A percentile compares a stretch with the other conserved stretches of the same genome.
Conservation (phyloP, 2,888 invertebrate species). For the Rutpela maculata region DNA sequence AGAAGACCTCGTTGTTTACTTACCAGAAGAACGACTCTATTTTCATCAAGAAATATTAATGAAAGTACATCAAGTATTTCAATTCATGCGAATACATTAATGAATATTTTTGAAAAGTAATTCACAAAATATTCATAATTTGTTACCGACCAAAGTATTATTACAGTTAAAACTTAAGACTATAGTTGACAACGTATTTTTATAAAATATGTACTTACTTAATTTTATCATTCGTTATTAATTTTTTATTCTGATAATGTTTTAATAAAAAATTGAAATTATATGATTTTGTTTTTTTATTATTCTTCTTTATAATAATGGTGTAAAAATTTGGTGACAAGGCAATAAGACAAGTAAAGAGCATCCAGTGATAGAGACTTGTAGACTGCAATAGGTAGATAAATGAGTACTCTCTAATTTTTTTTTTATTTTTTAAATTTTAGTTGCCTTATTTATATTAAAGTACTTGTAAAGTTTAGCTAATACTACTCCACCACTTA, state of each 20-base stretch:
- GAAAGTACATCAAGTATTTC: slow-evolving; percentile 25
- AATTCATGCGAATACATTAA: not conserved
- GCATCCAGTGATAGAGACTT: too few species aligned
- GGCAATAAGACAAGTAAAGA: too few species aligned
- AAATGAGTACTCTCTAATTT: too few species aligned
- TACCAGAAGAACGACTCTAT: slow-evolving; percentile 28
- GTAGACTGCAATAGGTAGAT: too few species aligned
- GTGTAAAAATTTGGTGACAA: too few species aligned
- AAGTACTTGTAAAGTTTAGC: too few species aligned
- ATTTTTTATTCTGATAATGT: not conserved
- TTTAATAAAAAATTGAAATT: slow-evolving; percentile 20
- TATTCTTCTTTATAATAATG: not conserved
- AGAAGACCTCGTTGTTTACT: slow-evolving; percentile 44
- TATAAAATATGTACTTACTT: not conserved
- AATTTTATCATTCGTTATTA: slow-evolving; percentile 2
- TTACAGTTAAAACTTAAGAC: not conserved
- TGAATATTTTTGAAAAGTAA: not conserved
- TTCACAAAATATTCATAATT: not conserved
- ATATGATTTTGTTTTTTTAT: not conserved
- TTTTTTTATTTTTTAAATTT: too few species aligned
- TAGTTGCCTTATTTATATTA: too few species aligned
- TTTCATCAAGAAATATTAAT: slow-evolving; percentile 15
- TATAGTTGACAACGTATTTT: slow-evolving; percentile 1
- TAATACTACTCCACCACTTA: too few species aligned
- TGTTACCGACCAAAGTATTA: slow-evolving; percentile 3